phyloP scores from a whole-genome alignment of 2,888 invertebrate genomes.

The Ctena decussata region DNA sequence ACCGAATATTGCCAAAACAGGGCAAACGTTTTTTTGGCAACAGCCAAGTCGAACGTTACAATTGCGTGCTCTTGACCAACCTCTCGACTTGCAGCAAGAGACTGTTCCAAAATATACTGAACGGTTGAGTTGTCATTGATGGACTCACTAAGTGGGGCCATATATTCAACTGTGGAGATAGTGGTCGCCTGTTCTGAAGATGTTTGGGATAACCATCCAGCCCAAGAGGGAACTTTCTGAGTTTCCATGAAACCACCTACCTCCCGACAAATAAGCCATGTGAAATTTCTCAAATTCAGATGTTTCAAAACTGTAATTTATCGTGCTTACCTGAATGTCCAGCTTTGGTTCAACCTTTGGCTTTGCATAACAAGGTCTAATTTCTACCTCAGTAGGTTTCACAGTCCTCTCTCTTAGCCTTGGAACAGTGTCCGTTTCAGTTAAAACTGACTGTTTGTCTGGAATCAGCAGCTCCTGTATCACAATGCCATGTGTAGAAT shows the following conservation, averaged over 20 bases:
- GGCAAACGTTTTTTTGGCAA: constrained; percentile 42
- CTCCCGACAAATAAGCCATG: constrained; percentile 30
- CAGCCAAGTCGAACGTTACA: constrained; percentile 58
- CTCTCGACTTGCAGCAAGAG: constrained; percentile 30
- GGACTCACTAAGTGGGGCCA: constrained; percentile 40
- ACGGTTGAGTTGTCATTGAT: constrained; percentile 59
- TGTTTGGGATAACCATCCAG: constrained; percentile 38
- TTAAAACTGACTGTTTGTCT: background rate
- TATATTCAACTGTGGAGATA: constrained; percentile 48
- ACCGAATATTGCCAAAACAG: constrained; percentile 42
- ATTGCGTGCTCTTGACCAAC: constrained; percentile 48
- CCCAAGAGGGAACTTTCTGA: constrained; percentile 28
- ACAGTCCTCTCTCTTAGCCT: constrained; percentile 7
- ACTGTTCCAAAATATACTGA: constrained; percentile 45
- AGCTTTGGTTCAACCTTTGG: constrained; percentile 32
- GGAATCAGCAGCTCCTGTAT: constrained; percentile 35
- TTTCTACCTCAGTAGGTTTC: constrained; percentile 4
- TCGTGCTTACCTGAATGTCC: background rate
- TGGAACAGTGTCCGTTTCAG: background rate
- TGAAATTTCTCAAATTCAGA: constrained; percentile 4
- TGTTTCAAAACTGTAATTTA: background rate
- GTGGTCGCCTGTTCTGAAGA: background rate
- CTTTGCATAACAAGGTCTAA: constrained; percentile 41
- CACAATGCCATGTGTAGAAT: constrained; percentile 54
- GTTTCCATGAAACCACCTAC: constrained; percentile 9